Base-by-base conservation (phyloP, 2,797 vertebrate genomes). In the Ctenochaetus hawaiiensis region DNA sequence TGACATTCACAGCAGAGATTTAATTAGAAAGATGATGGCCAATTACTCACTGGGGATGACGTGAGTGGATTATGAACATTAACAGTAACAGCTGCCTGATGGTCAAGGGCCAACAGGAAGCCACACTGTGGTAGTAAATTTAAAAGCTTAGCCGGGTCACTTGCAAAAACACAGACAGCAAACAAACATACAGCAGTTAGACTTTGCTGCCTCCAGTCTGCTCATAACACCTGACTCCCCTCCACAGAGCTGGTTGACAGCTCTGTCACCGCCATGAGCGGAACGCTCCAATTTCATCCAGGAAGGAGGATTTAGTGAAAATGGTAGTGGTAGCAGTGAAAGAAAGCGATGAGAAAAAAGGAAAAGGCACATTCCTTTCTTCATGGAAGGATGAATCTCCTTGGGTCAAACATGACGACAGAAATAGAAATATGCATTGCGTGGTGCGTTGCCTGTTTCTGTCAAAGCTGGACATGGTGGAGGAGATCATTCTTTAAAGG, bases 351-450 rank as follows among this genome's bases (percentile, higher is more conserved):
- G 53, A 41, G 64, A 64, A 71, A 83, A 51, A 47, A 2, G 20
- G 47, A 37, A 73, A 69, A 75, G 48, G 48, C 73, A 69, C 60
- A 83, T 77, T 63, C 68, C 78, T 84, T 78, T 68, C 69, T 75
- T 83, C 69, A 77, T 75, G 80, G 77, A 73, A 72, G 76, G 67
- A 67, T 75, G 71, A 87, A 81, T 78, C 26, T 41, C 81, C 65
- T 73, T 26, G 60, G 77, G 73, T 87, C 75, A 79, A 75, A 78
- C 70, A 78, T 81, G 89, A 91, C 23, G 78, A 86, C 75, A 87
- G 77, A 75, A 76, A 79, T 56, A 71, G 75, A 87, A 92, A 89
- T 85, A 81, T 71, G 67, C 64, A 70, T 83, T 62, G 76, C 17
- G 37, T 69, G 43, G 64, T 73, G 61, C 52, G 57, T 77, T 84